A percentile compares a stretch with the other conserved stretches of the same genome.
phyloP scores from a whole-genome alignment of 2,113 vertebrate species.

The Lanius ludovicianus region DNA sequence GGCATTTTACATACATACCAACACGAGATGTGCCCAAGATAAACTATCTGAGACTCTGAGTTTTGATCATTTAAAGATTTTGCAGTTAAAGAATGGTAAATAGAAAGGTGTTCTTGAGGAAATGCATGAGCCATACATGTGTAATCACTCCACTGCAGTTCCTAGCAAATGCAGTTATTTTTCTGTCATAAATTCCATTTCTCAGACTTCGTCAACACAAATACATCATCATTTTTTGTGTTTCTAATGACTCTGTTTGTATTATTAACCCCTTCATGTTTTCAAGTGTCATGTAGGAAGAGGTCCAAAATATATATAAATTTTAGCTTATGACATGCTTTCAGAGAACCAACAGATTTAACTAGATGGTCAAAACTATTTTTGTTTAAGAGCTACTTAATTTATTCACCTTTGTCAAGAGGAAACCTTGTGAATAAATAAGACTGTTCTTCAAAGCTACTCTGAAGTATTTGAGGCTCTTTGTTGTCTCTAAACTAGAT shows the following conservation, averaged over 20 bases:
- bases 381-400: background rate
- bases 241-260: background rate
- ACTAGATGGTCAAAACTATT: background rate
- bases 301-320: background rate
- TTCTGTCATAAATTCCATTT: background rate
- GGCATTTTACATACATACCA: background rate
- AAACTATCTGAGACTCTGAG: rapidly evolving
- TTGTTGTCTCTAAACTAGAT: background rate
- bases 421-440: background rate
- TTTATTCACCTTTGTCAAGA: background rate
- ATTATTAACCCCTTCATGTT: background rate
- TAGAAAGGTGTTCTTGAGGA: background rate
- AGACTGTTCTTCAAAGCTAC: background rate
- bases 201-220: background rate
- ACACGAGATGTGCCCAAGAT: background rate
- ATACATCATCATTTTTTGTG: background rate
- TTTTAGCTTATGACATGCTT: background rate
- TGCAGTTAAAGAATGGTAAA: background rate
- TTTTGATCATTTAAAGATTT: background rate
- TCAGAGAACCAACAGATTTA: background rate
- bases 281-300: background rate
- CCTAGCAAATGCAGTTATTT: background rate
- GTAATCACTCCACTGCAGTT: background rate
- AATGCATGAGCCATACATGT: background rate
- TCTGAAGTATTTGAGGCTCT: background rate